Base-by-base conservation (phyloP, 1,140 invertebrate genomes). In the Akabosia matsudoensis region DNA sequence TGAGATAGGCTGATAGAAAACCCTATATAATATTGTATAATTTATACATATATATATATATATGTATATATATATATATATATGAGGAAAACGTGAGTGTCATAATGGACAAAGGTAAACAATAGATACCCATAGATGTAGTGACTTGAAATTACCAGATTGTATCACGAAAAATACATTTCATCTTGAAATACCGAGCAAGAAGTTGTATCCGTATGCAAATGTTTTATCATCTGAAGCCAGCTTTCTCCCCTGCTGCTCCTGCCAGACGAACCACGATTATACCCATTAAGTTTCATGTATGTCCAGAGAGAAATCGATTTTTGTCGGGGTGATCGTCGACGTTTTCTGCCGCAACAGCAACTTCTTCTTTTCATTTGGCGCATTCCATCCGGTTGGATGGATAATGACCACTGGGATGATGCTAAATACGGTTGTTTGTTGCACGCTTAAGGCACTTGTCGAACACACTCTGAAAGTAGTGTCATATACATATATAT, bases 271-370 rank as follows among this genome's bases (percentile, higher is more conserved):
- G 75, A 81, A 37, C 74, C 79, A 81, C 79, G 80, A 81, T 81
- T 81, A 81, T 79, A 81, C 76, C 80, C 80, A 81, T 81, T 81
- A 81, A 81, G 80, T 81, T 78, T 81, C 78, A 75, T 79, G 76
- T 81, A 78, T 81, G 61, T 30, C 61, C 61, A 67, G 61, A 78
- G 76, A 79, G 76, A 75, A 78, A 81, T 79, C 80, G 75, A 79
- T 79, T 79, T 77, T 77, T 74, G 67, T n/a, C n/a, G n/a, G n/a
- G n/a, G n/a, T n/a, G n/a, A n/a, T n/a, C n/a, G 61, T 45, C 67
- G 64, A 51, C 74, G 61, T 70, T 28, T 51, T 45, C 33, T 31
- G 31, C 71, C 51, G 16, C n/a, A 7, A 18, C 18, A 37, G n/a
- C 33, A 37, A 26, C 31, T 56, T 31, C 31, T 31, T 74, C n/a